Base-by-base conservation (phyloP, 2,888 invertebrate species). In the Parelbella ahira region DNA sequence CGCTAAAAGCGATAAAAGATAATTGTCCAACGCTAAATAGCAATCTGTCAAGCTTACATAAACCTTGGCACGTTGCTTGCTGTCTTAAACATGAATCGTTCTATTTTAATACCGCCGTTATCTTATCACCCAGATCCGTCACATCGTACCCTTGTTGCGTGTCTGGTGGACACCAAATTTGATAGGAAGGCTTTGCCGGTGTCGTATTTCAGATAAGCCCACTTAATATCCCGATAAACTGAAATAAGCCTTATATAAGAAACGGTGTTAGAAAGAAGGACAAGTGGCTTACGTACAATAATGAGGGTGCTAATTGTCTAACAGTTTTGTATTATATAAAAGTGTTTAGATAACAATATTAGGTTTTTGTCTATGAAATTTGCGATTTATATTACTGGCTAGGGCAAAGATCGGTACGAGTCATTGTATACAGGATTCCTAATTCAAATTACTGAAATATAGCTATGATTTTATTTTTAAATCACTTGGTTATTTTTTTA, bases 151-250 rank as follows among this genome's bases (percentile, higher is more conserved):
- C 48, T 49, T 49, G 52, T 63, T 50, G 58, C 60, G 60, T 60
- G 59, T 52, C 50, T 36, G 32, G 47, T 49, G 49, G 53, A 52
- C 55, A 50, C 45, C 44, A 50, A 55, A 48, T 59, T 60, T 59
- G 59, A 63, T 62, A 59, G 53, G 45, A 48, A 48, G 44, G 52
- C 52, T 56, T 53, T 50, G 48, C 53, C 55, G 53, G 63, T 63
- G 60, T 63, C 56, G 59, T 50, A 56, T 62, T 54, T 51, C 48
- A 56, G 63, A 61, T 68, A 61, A 59, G 58, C 56, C 51, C 51
- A 56, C 56, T 56, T 56, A 50, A 52, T 51, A 54, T 47, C 45
- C 39, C 51, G 58, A 58, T 62, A 58, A 59, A 49, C 49, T 44
- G 45, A 48, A 51, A 53, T 54, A 50, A 49, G 45, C 46, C 47